Conservation (phyloP, 1,140 invertebrate genomes). For the Drosophila eugracilis region DNA sequence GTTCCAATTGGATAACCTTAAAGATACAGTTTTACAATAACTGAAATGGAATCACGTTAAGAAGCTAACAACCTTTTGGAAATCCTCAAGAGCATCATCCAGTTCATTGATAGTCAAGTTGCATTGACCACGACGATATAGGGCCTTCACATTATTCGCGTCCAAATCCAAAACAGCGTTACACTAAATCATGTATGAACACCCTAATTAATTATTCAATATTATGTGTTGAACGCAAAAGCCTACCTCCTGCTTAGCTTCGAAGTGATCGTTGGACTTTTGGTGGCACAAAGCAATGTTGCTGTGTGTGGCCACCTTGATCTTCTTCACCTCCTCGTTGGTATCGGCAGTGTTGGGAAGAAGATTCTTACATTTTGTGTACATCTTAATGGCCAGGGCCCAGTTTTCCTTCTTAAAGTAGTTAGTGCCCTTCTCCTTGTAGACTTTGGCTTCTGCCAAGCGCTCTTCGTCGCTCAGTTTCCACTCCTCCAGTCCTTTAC, state of each 20-base stretch:
- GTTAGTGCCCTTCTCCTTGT: conserved; percentile 95
- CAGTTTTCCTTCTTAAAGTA: conserved; percentile 95
- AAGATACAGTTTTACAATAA: too few relatives aligned
- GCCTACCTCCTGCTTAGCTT: conserved; percentile 88
- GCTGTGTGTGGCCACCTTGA: conserved; percentile 91
- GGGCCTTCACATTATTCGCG: conserved; percentile 93
- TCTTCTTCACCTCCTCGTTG: conserved; percentile 79
- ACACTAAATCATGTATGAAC: conserved; percentile 49
- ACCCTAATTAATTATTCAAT: neutral
- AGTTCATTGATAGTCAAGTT: conserved; percentile 91
- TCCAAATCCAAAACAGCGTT: conserved; percentile 87
- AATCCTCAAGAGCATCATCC: conserved; percentile 92
- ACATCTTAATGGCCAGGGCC: conserved; percentile 94
- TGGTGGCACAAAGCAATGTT: conserved; percentile 95
- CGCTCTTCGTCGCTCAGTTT: conserved; percentile 91
- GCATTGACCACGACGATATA: conserved; percentile 95
- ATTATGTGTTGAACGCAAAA: conserved; percentile 65
- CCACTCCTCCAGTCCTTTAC: conserved; percentile 93
- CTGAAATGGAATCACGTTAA: too few relatives aligned
- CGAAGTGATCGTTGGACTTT: conserved; percentile 91
- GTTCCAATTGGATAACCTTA: conserved; percentile 88
- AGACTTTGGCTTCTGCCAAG: conserved; percentile 91
- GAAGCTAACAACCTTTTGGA: conserved; percentile 92
- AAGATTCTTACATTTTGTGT: conserved; percentile 89
- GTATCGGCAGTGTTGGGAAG: conserved; percentile 80